phyloP scores from a whole-genome alignment of 2,113 vertebrate species.

The Strigops habroptila region DNA sequence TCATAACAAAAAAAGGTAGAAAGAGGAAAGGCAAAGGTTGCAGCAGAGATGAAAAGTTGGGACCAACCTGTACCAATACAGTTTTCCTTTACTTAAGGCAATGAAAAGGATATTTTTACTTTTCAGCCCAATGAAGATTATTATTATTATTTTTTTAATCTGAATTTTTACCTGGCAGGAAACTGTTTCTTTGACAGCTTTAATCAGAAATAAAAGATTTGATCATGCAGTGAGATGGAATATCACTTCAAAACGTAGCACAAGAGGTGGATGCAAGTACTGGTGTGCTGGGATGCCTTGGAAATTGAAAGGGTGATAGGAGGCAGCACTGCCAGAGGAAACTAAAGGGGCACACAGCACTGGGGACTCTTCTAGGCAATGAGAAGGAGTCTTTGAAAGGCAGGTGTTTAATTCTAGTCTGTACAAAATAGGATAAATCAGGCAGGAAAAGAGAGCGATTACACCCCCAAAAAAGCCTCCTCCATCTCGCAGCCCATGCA shows the following conservation, averaged over 20 bases:
- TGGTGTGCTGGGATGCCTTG: background rate
- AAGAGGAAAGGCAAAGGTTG: background rate
- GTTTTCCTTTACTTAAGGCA: background rate
- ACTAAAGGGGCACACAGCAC: background rate
- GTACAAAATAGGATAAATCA: background rate
- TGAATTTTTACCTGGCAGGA: background rate
- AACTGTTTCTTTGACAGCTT: background rate
- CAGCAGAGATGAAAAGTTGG: background rate
- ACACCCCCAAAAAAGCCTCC: background rate
- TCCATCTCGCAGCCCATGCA: fast-evolving
- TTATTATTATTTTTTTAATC: background rate
- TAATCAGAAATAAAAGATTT: slow-evolving; percentile 13
- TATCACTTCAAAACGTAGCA: background rate
- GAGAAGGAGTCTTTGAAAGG: background rate
- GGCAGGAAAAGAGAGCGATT: background rate
- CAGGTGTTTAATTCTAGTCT: background rate
- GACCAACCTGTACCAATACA: background rate
- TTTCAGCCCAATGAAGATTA: background rate
- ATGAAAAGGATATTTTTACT: background rate
- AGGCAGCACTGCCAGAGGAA: background rate
- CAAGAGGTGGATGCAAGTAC: background rate
- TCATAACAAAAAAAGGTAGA: background rate
- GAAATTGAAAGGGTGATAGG: background rate
- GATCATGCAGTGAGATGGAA: background rate
- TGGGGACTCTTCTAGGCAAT: background rate